Conservation (phyloP, 2,113 vertebrate genomes). For the Thermophis baileyi region DNA sequence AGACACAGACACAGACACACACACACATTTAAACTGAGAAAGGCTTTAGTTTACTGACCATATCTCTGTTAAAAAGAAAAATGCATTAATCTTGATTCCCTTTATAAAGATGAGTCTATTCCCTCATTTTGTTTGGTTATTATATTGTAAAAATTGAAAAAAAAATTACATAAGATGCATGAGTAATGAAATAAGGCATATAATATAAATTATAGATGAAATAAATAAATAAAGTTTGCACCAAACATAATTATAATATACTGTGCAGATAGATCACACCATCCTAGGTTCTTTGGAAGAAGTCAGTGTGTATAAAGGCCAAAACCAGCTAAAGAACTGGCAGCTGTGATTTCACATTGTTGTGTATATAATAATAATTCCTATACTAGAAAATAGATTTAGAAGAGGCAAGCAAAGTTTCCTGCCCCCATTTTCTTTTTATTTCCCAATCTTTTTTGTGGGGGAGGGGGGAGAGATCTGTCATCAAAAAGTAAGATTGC, state of each 20-base stretch:
- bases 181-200: neutral
- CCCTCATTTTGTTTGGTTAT: neutral
- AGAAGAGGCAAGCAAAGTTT: neutral
- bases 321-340: neutral
- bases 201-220: neutral
- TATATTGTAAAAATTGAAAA: neutral
- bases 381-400: neutral
- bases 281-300: neutral
- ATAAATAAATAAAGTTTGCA: neutral
- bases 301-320: neutral
- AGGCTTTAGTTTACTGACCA: neutral
- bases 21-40: neutral
- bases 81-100: neutral
- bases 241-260: neutral
- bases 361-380: neutral
- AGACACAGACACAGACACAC: neutral
- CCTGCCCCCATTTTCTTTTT: neutral
- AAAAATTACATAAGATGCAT: neutral
- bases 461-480: accelerated
- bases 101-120: neutral
- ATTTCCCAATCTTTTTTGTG: neutral
- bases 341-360: neutral
- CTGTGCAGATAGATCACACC: neutral
- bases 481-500: neutral
- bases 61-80: neutral